Evolutionary conservation across 2,888 invertebrate species (phyloP).

Genomic region (Nomada ferruginata): DNA sequence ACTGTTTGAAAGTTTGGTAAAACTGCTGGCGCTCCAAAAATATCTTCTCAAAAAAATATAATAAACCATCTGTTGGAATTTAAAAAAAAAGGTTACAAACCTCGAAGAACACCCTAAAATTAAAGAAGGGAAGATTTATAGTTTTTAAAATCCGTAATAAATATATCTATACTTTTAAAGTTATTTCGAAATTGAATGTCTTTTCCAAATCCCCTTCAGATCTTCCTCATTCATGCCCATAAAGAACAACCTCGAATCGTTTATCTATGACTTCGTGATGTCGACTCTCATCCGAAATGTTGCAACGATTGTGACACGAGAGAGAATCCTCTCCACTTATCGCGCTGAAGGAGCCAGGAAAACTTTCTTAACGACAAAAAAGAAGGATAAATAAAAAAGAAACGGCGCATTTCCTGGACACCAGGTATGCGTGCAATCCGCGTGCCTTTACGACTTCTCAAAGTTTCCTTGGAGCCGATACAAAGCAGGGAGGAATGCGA

Average conservation of each 20-base stretch:
- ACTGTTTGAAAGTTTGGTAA: too few species aligned
- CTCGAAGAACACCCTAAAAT: too few species aligned
- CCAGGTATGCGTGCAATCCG: slow-evolving; percentile 7
- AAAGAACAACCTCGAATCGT: background rate
- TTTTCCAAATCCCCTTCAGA: background rate
- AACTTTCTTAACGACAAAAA: slow-evolving; percentile 1
- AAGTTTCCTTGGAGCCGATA: slow-evolving; percentile 67
- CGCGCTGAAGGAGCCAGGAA: background rate
- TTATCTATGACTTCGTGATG: background rate
- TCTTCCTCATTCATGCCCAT: background rate
- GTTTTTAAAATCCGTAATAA: too few species aligned
- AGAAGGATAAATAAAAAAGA: background rate
- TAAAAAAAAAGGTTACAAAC: too few species aligned
- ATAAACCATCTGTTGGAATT: too few species aligned
- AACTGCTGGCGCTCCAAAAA: too few species aligned
- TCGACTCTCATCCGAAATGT: background rate
- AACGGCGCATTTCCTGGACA: slow-evolving; percentile 10
- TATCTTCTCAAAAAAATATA: too few species aligned
- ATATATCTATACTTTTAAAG: too few species aligned
- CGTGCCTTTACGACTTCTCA: slow-evolving; percentile 30
- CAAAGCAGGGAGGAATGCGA: slow-evolving; percentile 43
- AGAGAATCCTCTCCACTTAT: background rate
- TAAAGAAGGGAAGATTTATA: too few species aligned
- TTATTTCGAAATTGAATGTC: background rate
- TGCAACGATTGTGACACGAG: background rate